Conservation (phyloP, 2,113 vertebrate species). For the Isichthys henryi region DNA sequence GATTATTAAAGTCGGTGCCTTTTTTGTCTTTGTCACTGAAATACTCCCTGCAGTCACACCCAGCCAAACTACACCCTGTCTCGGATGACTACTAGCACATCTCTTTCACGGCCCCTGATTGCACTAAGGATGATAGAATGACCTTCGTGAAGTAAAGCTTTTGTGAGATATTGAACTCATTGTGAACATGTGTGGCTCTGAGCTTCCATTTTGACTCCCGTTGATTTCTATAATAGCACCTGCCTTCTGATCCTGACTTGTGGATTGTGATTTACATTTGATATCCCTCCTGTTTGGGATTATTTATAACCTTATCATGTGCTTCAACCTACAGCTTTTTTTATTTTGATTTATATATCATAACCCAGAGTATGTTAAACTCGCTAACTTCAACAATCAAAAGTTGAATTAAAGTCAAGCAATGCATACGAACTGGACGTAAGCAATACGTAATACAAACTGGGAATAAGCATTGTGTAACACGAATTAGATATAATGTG, state of each 20-base stretch:
- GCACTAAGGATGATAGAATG: background rate
- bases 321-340: background rate
- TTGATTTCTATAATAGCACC: background rate
- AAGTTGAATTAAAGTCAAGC: background rate
- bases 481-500: background rate
- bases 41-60: background rate
- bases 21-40: background rate
- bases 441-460: background rate
- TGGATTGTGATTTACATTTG: background rate
- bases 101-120: background rate
- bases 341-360: background rate
- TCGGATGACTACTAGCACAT: background rate
- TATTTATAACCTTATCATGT: background rate
- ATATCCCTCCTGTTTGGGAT: background rate
- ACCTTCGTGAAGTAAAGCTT: background rate
- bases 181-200: background rate
- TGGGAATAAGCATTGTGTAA: background rate
- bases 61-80: background rate
- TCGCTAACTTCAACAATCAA: background rate
- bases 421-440: background rate
- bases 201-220: background rate
- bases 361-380: background rate
- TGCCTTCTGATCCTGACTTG: background rate
- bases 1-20: background rate
- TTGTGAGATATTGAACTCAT: background rate